Conservation (phyloP, 2,888 invertebrate genomes). For the Diploptera punctata region DNA sequence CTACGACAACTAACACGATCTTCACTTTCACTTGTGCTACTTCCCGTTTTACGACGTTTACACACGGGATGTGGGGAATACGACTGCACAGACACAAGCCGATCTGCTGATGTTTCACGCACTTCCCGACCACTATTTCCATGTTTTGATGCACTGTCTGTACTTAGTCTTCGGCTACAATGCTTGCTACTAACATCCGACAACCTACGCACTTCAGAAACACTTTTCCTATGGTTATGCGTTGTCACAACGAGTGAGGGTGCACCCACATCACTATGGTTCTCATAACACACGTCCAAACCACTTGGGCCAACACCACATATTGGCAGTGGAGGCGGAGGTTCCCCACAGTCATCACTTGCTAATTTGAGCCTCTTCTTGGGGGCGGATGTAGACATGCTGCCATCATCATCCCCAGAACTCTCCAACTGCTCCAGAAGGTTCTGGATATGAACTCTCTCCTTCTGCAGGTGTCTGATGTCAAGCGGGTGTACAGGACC, state of each 20-base stretch:
- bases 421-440: constrained; percentile 74
- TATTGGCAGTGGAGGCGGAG: constrained; percentile 2
- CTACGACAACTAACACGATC: constrained; percentile 39
- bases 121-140: constrained; percentile 19
- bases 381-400: constrained; percentile 57
- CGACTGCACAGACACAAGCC: constrained; percentile 41
- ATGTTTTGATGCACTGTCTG: constrained; percentile 53
- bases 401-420: constrained; percentile 69
- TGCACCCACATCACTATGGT: constrained; percentile 25
- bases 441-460: constrained; percentile 62
- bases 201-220: constrained; percentile 59
- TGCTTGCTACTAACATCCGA: constrained; percentile 58
- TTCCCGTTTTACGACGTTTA: constrained; percentile 61
- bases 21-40: constrained; percentile 47
- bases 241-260: constrained; percentile 34
- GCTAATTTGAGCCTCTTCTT: constrained; percentile 68
- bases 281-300: constrained; percentile 34
- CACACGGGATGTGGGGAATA: constrained; percentile 59
- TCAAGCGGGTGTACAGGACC: constrained; percentile 59
- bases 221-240: constrained; percentile 42
- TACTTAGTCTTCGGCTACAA: constrained; percentile 58
- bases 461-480: constrained; percentile 72
- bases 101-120: constrained; percentile 35
- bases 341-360: constrained; percentile 32
- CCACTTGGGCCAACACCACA: constrained; percentile 24